Evolutionary conservation across 2,113 vertebrate species (phyloP).

Genomic region (Channa maculata): DNA sequence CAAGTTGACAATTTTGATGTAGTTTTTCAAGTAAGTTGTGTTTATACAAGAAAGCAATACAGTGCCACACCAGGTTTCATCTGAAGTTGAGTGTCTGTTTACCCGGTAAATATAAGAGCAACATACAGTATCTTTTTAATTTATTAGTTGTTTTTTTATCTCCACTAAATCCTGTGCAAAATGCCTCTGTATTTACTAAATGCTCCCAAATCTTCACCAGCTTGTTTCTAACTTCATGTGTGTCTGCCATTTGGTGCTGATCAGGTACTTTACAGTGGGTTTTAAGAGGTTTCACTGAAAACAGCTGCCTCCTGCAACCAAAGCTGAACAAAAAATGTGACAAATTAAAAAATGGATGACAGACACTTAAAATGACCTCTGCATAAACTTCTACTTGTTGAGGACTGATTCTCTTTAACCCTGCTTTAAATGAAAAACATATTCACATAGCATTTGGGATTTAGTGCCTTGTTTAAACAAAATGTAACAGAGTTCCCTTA

Average conservation of each 20-base stretch:
- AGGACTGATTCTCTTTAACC: neutral
- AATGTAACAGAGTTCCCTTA: constrained; percentile 23
- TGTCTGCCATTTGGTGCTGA: neutral
- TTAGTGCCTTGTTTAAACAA: constrained; percentile 26
- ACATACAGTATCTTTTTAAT: neutral
- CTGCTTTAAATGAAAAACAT: neutral
- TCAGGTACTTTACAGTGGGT: too few species aligned
- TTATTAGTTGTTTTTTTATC: too few species aligned
- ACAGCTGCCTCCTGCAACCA: too few species aligned
- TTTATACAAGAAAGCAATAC: neutral
- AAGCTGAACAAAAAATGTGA: too few species aligned
- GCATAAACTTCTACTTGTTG: neutral
- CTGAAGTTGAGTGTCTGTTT: too few species aligned
- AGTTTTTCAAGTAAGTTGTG: too few species aligned
- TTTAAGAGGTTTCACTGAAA: too few species aligned
- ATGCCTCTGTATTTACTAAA: too few species aligned
- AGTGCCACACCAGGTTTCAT: neutral
- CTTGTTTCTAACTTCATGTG: neutral
- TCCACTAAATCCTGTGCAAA: too few species aligned
- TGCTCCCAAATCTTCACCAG: neutral
- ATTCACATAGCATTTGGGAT: neutral
- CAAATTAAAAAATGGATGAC: too few species aligned
- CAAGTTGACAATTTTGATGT: too few species aligned
- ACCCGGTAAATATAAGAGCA: neutral
- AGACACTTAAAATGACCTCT: too few species aligned